Percentiles rank a stretch among this genome's conserved stretches.
Evolutionary conservation across 2,888 invertebrate genomes (phyloP).

Genomic region (Melipona bicolor): DNA sequence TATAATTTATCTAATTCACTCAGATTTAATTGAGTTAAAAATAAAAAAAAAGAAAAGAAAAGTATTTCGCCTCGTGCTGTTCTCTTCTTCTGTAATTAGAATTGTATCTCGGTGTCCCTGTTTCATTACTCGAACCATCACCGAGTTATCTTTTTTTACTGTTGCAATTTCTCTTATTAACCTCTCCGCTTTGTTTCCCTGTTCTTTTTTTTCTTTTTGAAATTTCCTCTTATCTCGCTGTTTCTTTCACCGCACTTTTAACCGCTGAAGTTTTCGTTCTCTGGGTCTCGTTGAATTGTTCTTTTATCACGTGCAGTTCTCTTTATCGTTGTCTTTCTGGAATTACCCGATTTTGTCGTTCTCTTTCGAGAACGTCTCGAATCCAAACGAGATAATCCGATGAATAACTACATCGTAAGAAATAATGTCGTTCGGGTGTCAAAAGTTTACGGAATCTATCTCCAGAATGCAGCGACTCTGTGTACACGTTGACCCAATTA

Average conservation of each 20-base stretch:
- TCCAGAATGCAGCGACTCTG: background rate
- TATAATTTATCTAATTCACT: too few relatives aligned
- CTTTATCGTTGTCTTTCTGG: too few relatives aligned
- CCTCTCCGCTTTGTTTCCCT: too few relatives aligned
- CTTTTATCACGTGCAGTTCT: too few relatives aligned
- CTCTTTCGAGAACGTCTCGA: background rate
- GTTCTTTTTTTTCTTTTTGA: too few relatives aligned
- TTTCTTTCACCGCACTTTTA: too few relatives aligned
- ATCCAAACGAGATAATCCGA: background rate
- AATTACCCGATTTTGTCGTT: too few relatives aligned
- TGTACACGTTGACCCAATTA: constrained; percentile 11
- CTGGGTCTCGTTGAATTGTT: too few relatives aligned
- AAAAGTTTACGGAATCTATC: background rate
- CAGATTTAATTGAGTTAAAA: too few relatives aligned
- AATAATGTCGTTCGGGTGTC: background rate
- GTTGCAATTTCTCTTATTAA: background rate
- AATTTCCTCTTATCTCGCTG: too few relatives aligned
- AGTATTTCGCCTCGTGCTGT: background rate
- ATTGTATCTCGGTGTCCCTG: background rate
- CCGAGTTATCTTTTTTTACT: background rate
- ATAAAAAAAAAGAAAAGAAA: too few relatives aligned
- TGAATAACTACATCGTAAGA: background rate
- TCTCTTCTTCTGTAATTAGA: background rate
- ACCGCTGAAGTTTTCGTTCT: too few relatives aligned
- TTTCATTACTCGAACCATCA: background rate